Conservation (phyloP, 2,797 vertebrate species). For the Cryptoprocta ferox region DNA sequence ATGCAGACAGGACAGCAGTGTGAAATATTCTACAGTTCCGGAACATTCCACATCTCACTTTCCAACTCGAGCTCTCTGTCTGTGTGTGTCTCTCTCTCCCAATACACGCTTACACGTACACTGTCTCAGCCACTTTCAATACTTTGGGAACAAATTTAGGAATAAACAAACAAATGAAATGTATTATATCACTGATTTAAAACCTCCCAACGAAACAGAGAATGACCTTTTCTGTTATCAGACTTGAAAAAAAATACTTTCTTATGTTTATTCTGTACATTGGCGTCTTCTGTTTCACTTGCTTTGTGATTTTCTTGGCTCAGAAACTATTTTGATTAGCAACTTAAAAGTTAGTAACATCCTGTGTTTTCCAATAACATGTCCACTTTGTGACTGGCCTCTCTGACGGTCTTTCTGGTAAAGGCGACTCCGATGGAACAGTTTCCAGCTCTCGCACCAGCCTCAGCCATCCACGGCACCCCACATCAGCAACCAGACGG, state of each 20-base stretch:
- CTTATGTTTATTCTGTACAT: neutral
- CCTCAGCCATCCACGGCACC: conserved; percentile 91
- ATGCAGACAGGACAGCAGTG: neutral
- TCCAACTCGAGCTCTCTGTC: neutral
- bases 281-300: neutral
- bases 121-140: neutral
- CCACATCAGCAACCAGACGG: conserved; percentile 96
- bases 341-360: neutral
- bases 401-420: conserved; percentile 59
- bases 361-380: neutral
- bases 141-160: neutral
- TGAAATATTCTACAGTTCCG: neutral
- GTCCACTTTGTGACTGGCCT: conserved; percentile 15
- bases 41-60: neutral
- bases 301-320: neutral
- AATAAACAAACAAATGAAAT: neutral
- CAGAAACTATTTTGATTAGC: neutral
- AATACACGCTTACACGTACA: neutral
- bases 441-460: conserved; percentile 96
- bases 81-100: neutral
- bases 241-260: neutral
- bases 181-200: neutral
- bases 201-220: neutral
- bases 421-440: conserved; percentile 95
- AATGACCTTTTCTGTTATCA: neutral